Conservation (phyloP, 1,140 invertebrate genomes). For the Drosophila repletoides region DNA sequence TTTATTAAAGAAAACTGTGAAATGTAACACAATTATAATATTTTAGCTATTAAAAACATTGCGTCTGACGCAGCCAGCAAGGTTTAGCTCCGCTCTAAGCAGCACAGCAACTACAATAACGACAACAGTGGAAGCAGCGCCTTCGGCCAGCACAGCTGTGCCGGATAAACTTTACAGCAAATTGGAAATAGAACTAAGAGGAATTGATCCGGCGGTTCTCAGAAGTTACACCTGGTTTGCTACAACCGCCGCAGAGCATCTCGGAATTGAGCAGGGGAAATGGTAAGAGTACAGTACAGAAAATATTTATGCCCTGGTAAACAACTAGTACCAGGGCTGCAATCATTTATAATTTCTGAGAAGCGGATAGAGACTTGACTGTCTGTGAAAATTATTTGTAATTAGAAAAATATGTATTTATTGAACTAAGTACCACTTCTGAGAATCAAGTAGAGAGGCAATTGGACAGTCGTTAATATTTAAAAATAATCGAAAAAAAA, state of each 20-base stretch:
- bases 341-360: no score
- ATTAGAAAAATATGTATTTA: no score
- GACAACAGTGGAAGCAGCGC: not conserved
- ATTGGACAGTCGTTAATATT: no score
- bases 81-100: constrained; percentile 43
- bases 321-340: no score
- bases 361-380: no score
- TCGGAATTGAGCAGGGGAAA: constrained; percentile 89
- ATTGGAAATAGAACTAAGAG: constrained; percentile 93
- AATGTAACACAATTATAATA: no score
- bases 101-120: not conserved
- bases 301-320: no score
- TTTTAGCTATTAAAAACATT: constrained; percentile 37
- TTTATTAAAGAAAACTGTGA: constrained; percentile 34
- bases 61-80: constrained; percentile 33
- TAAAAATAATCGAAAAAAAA: no score
- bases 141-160: constrained; percentile 7
- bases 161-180: constrained; percentile 91
- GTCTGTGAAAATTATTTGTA: no score
- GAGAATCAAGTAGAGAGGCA: no score
- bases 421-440: no score
- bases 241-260: constrained; percentile 89
- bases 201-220: constrained; percentile 93
- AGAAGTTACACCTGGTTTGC: constrained; percentile 94
- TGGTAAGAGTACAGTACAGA: no score